A percentile compares a stretch with the other conserved stretches of the same genome.
Conservation (phyloP, 2,113 vertebrate genomes). For the Psittacara wagleri region DNA sequence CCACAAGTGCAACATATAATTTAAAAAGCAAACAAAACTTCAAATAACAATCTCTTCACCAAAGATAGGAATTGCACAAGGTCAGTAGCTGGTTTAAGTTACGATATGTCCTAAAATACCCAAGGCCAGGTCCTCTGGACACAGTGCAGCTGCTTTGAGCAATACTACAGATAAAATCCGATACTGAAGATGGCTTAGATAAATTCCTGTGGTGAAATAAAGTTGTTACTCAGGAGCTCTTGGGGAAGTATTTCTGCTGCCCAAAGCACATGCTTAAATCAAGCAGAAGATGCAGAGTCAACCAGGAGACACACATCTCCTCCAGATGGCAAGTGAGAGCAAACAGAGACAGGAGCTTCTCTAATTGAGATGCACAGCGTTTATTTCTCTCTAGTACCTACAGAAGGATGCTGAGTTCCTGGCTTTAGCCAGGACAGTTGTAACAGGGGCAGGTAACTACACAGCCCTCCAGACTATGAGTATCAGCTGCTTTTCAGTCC, state of each 20-base stretch:
- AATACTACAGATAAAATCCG: conserved; percentile 27
- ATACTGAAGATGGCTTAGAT: conserved; percentile 53
- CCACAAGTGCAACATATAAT: not conserved
- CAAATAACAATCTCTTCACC: not conserved
- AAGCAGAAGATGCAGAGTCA: not conserved
- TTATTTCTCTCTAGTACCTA: not conserved
- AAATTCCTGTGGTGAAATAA: conserved; percentile 39
- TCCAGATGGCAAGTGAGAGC: not conserved
- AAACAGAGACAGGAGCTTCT: not conserved
- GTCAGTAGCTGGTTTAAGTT: conserved; percentile 53
- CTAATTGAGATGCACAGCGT: not conserved
- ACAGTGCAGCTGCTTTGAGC: conserved; percentile 45
- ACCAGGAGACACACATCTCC: not conserved
- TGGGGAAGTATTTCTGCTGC: conserved; percentile 2
- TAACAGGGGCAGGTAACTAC: not conserved
- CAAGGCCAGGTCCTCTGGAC: conserved; percentile 6
- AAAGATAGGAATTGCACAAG: conserved; percentile 37
- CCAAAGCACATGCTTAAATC: not conserved
- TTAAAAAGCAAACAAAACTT: conserved; percentile 55
- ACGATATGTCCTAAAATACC: conserved; percentile 42
- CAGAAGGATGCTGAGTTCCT: not conserved
- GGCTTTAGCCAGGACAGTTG: not conserved
- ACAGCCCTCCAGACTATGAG: not conserved
- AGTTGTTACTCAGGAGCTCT: not conserved
- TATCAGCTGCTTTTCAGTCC: not conserved